Conservation (phyloP, 1,140 invertebrate genomes). For the Mercenaria mercenaria region DNA sequence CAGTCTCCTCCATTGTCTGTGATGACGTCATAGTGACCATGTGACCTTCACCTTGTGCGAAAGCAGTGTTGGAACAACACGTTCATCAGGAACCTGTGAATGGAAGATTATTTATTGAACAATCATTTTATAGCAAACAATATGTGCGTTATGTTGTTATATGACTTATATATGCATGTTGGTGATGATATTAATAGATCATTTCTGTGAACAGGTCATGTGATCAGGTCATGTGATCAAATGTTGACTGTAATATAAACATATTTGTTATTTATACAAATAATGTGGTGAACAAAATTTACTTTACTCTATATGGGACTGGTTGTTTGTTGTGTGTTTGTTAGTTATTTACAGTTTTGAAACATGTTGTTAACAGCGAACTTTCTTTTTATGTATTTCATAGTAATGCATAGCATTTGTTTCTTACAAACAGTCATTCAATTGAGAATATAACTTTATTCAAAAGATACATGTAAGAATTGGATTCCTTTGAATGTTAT, state of each 20-base stretch:
- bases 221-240: not conserved
- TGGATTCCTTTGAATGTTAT: too few species aligned
- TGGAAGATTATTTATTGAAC: constrained; percentile 20
- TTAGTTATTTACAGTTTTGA: not conserved
- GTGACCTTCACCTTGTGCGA: not conserved
- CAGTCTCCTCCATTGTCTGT: constrained; percentile 37
- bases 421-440: too few species aligned
- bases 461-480: too few species aligned
- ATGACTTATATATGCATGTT: not conserved
- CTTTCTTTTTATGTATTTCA: not conserved
- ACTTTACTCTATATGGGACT: not conserved
- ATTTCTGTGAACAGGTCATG: not conserved
- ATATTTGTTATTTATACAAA: constrained; percentile 7
- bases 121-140: constrained; percentile 19
- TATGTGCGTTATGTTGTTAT: constrained; percentile 14
- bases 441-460: too few species aligned
- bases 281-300: not conserved
- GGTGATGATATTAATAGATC: not conserved
- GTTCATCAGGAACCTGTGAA: not conserved
- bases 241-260: not conserved
- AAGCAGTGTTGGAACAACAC: not conserved
- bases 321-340: not conserved
- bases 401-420: not conserved
- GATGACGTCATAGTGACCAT: constrained; percentile 43
- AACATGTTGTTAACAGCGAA: not conserved